A percentile compares a stretch with the other conserved stretches of the same genome.
Evolutionary conservation across 1,140 invertebrate species (phyloP).

Genomic region (Holotrichia oblita): DNA sequence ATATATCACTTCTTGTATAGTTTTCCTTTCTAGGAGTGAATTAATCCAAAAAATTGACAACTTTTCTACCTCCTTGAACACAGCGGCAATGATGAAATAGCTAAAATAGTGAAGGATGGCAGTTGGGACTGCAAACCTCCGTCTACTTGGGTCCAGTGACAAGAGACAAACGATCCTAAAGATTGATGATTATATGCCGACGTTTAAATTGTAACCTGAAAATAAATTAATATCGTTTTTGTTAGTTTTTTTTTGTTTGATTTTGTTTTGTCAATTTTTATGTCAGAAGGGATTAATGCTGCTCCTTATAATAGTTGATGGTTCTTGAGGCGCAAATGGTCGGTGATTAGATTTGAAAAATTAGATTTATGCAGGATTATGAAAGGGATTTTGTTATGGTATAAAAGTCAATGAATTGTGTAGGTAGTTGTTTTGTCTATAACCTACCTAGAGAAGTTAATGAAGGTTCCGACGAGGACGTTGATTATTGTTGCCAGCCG

Average conservation of each 20-base stretch:
- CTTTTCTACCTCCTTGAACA: slow-evolving; percentile 27
- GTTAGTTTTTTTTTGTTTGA: background rate
- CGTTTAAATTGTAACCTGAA: too few species aligned
- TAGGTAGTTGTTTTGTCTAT: too few species aligned
- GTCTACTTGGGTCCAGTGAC: slow-evolving; percentile 46
- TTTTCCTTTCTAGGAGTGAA: background rate
- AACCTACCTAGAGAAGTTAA: too few species aligned
- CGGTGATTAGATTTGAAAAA: too few species aligned
- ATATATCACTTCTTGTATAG: slow-evolving; percentile 30
- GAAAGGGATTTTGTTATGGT: too few species aligned
- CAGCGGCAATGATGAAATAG: slow-evolving; percentile 11
- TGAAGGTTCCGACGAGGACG: too few species aligned
- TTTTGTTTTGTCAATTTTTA: background rate
- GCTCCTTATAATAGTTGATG: too few species aligned
- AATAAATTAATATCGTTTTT: slow-evolving; percentile 51
- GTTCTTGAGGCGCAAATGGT: too few species aligned
- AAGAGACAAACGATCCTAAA: slow-evolving; percentile 52
- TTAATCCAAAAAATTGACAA: slow-evolving; percentile 40
- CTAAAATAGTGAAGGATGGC: background rate
- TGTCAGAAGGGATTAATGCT: too few species aligned
- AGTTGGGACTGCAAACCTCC: background rate
- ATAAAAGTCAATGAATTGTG: too few species aligned
- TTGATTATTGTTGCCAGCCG: too few species aligned
- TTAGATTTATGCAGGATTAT: too few species aligned
- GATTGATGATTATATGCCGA: slow-evolving; percentile 53